Conservation (phyloP, 2,888 invertebrate species). For the Lasioglossum marginatum region DNA sequence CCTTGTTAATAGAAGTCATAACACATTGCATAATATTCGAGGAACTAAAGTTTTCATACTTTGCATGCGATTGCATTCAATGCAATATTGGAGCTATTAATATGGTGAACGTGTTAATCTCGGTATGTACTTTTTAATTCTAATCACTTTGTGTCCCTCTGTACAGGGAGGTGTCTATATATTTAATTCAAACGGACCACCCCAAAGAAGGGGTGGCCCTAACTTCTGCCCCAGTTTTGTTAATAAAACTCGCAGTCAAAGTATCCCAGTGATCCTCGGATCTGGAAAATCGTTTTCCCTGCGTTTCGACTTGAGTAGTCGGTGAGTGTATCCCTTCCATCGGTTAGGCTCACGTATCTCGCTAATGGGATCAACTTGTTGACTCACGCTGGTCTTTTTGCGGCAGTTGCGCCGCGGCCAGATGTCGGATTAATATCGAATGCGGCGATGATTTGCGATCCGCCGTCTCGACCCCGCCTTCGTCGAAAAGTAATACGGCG, state of each 20-base stretch:
- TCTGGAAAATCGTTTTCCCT: not conserved
- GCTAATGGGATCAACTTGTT: constrained; percentile 17
- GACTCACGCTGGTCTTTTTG: constrained; percentile 6
- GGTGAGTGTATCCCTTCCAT: not conserved
- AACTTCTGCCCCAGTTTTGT: not conserved
- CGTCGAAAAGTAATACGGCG: constrained; percentile 23
- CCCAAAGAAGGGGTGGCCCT: too few species aligned
- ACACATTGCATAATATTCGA: not conserved
- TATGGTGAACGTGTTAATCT: not conserved
- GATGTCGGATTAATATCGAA: constrained; percentile 8
- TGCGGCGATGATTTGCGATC: constrained; percentile 23
- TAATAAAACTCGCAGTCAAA: not conserved
- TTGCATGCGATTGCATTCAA: not conserved
- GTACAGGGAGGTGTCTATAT: too few species aligned
- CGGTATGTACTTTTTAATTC: not conserved
- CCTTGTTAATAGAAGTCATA: not conserved
- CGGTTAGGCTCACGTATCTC: not conserved
- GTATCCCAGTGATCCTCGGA: not conserved
- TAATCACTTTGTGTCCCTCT: too few species aligned
- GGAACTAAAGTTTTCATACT: not conserved
- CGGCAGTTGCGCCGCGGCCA: constrained; percentile 5
- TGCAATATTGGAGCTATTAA: not conserved
- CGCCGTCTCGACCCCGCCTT: not conserved
- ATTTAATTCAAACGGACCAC: not conserved
- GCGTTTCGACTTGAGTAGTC: not conserved